These are phyloP conservation scores for Pristionchus pacificus DNA, from an alignment of 1,140 invertebrate genomes.

Conservation along the genomic window DNA sequence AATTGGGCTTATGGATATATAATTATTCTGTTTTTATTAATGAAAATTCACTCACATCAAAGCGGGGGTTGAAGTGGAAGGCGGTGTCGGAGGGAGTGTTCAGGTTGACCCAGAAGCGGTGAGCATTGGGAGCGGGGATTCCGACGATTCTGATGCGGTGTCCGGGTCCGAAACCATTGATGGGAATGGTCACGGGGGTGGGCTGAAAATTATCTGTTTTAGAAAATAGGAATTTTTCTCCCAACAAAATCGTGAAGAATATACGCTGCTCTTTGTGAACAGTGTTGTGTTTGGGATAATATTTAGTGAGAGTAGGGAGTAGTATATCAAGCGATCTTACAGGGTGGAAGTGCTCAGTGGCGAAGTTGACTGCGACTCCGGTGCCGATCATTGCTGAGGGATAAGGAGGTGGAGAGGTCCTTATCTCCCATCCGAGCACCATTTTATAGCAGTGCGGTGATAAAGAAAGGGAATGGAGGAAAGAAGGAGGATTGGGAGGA, in stretches of 20 bases:
- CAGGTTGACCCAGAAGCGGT: slow-evolving; percentile 21
- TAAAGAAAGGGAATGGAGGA: too few species aligned
- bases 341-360: slow-evolving; percentile 30
- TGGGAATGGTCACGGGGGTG: slow-evolving; percentile 3
- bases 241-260: neutral
- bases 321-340: slow-evolving; percentile 1
- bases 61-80: slow-evolving; percentile 27
- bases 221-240: too few species aligned
- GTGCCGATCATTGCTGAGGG: slow-evolving; percentile 27
- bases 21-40: too few species aligned
- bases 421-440: too few species aligned
- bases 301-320: neutral
- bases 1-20: too few species aligned
- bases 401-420: too few species aligned
- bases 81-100: slow-evolving; percentile 20
- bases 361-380: slow-evolving; percentile 23
- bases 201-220: slow-evolving; percentile 1
- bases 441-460: too few species aligned
- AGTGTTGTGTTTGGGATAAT: too few species aligned
- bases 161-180: neutral
- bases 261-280: too few species aligned
- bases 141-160: slow-evolving; percentile 4
- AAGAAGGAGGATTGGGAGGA: too few species aligned
- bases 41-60: slow-evolving; percentile 9
- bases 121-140: neutral